Evolutionary conservation across 2,113 vertebrate species (phyloP).

Genomic region (Meles meles): DNA sequence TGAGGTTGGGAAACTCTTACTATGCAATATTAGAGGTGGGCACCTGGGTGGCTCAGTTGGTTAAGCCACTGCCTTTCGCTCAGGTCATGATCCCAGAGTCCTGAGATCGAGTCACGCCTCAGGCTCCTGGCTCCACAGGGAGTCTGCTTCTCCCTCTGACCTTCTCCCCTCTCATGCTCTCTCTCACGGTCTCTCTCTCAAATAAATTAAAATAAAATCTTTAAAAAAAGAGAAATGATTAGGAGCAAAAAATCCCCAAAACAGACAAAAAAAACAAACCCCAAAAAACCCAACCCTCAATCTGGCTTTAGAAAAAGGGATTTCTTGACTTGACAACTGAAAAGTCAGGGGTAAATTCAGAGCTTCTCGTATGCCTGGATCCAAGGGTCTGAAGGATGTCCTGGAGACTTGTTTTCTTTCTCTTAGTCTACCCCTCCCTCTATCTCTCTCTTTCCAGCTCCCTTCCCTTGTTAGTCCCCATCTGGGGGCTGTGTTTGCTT

Average conservation of each 20-base stretch:
- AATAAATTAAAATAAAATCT: too few relatives aligned
- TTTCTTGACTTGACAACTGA: not conserved
- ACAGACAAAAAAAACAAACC: too few relatives aligned
- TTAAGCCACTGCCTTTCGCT: too few relatives aligned
- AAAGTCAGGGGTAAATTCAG: not conserved
- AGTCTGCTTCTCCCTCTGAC: too few relatives aligned
- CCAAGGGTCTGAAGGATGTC: rapidly evolving
- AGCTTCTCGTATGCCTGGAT: not conserved
- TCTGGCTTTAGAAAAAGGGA: not conserved
- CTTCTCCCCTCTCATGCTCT: too few relatives aligned
- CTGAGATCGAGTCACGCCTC: too few relatives aligned
- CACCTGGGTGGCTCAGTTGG: too few relatives aligned
- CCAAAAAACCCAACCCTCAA: not conserved
- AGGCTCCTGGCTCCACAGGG: too few relatives aligned
- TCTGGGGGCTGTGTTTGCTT: not conserved
- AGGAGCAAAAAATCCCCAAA: not conserved
- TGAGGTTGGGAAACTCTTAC: not conserved
- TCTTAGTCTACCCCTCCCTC: rapidly evolving
- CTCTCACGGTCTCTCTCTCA: too few relatives aligned
- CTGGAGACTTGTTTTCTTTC: not conserved
- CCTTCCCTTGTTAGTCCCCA: not conserved
- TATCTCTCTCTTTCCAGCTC: not conserved
- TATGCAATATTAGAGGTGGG: not conserved
- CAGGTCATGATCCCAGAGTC: too few relatives aligned
- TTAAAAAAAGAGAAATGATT: not conserved